Conservation (phyloP, 2,113 vertebrate species). For the Podocnemis expansa region DNA sequence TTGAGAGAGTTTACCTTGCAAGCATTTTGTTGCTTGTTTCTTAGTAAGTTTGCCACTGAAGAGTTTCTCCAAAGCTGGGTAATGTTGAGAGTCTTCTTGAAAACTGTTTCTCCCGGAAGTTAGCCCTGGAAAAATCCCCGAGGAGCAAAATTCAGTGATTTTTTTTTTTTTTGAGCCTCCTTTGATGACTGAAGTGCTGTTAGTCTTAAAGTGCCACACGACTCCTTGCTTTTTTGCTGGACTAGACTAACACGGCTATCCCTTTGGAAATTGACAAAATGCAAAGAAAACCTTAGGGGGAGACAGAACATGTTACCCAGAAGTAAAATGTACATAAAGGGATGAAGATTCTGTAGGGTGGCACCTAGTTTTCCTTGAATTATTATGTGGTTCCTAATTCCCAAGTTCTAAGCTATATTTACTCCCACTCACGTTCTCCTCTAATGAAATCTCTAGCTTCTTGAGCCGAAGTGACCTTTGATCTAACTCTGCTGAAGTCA, state of each 20-base stretch:
- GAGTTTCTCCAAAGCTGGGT: neutral
- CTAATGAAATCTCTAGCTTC: neutral
- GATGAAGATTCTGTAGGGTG: neutral
- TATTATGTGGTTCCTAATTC: neutral
- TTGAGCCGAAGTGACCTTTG: neutral
- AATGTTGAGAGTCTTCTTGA: fast-evolving
- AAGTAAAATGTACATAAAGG: neutral
- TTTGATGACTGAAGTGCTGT: too few relatives aligned
- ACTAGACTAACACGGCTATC: too few relatives aligned
- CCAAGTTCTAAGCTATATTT: neutral
- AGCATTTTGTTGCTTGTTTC: neutral
- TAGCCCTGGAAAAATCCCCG: neutral
- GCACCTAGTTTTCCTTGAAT: neutral
- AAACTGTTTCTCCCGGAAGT: neutral
- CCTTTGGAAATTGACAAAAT: too few relatives aligned
- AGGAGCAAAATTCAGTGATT: neutral
- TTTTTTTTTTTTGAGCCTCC: neutral
- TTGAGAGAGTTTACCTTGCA: neutral
- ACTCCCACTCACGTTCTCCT: neutral
- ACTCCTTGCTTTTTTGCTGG: too few relatives aligned
- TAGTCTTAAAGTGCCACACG: too few relatives aligned
- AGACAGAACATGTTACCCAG: neutral
- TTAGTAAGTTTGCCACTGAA: neutral
- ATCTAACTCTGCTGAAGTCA: neutral
- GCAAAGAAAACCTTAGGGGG: neutral